phyloP scores from a whole-genome alignment of 2,797 vertebrate genomes.

The Xenentodon cancila region DNA sequence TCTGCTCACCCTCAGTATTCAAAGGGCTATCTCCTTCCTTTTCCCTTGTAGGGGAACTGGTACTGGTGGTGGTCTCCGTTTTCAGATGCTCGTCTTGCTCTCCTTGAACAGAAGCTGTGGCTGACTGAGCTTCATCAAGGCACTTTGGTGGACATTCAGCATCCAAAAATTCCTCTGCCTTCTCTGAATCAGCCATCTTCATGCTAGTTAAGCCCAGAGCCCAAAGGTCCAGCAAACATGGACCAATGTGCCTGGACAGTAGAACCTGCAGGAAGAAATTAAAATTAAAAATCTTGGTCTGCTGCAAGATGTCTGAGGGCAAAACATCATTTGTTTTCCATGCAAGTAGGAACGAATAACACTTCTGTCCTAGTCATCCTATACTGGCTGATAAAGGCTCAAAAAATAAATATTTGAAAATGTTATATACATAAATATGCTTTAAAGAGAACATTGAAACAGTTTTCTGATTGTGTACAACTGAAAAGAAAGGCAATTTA shows the following conservation, averaged over 20 bases:
- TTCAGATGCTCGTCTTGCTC: conserved; percentile 86
- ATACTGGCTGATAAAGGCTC: background rate
- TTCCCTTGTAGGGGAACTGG: conserved; percentile 76
- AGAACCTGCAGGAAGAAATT: conserved; percentile 75
- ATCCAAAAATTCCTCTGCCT: conserved; percentile 89
- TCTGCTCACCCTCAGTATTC: conserved; percentile 83
- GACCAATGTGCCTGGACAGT: conserved; percentile 73
- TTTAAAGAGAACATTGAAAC: too few species aligned
- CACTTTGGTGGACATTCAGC: conserved; percentile 86
- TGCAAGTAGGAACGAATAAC: background rate
- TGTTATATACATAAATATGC: too few species aligned
- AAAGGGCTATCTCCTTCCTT: conserved; percentile 81
- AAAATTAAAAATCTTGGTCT: background rate
- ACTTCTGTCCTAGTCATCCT: too few species aligned
- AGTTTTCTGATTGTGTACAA: too few species aligned
- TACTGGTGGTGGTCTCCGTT: conserved; percentile 80
- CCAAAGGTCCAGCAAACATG: conserved; percentile 80
- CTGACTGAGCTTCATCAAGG: conserved; percentile 75
- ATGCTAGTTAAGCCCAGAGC: conserved; percentile 84
- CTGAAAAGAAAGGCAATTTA: too few species aligned
- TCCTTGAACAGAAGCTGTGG: conserved; percentile 75
- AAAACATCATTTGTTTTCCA: background rate
- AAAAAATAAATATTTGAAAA: too few species aligned
- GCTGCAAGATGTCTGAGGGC: background rate
- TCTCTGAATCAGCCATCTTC: conserved; percentile 96